A percentile compares a stretch with the other conserved stretches of the same genome.
These are phyloP conservation scores for Cryptoblepharus egeriae DNA, from an alignment of 2,797 vertebrate species.

Conservation along the genomic window DNA sequence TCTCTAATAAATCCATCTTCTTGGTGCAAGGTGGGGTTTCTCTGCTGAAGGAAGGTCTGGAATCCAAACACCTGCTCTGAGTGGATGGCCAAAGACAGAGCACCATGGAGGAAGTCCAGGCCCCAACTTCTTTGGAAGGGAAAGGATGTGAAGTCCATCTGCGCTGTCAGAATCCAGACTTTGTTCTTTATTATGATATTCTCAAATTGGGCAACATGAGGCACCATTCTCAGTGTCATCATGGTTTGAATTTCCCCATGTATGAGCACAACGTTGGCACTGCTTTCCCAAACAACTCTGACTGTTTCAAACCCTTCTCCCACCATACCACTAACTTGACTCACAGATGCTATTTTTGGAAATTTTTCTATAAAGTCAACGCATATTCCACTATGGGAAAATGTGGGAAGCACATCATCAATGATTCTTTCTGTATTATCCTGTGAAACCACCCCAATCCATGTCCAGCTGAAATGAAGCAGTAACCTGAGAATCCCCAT, in stretches of 20 bases:
- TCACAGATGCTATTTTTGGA: not conserved
- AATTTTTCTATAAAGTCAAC: not conserved
- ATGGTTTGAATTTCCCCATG: not conserved
- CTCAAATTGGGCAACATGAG: not conserved
- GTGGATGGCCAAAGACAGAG: not conserved
- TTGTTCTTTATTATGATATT: not conserved
- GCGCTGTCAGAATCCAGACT: not conserved
- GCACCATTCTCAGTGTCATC: not conserved
- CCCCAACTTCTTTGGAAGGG: not conserved
- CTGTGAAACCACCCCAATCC: not conserved
- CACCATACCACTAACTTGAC: not conserved
- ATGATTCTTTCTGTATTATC: not conserved
- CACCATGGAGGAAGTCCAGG: not conserved
- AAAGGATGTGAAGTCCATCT: conserved; percentile 3
- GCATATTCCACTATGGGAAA: not conserved
- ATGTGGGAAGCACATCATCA: not conserved
- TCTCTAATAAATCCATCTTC: not conserved
- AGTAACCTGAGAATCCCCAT: not conserved
- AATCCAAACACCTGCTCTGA: not conserved
- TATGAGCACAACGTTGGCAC: not conserved
- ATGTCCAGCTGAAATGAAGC: not conserved
- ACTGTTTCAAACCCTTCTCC: not conserved
- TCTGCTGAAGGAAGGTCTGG: not conserved
- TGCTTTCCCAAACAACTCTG: not conserved
- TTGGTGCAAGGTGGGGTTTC: not conserved